Evolutionary conservation across 2,888 invertebrate species (phyloP), one percentile per base, ranked within the genome.

Genomic region (Leptopterna dolabrata): DNA sequence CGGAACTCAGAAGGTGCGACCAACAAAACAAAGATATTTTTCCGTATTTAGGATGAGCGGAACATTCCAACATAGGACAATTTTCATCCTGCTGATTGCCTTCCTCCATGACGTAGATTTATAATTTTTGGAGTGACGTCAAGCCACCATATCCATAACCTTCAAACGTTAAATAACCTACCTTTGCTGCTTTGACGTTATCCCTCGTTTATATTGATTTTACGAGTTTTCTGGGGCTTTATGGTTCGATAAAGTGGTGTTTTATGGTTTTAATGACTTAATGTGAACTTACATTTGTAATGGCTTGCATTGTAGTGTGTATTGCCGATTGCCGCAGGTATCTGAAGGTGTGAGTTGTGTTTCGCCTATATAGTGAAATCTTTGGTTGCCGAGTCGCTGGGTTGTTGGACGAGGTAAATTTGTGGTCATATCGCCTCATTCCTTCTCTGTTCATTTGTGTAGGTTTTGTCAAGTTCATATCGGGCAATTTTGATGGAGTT

Each of bases 161-260:
- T 9, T 9, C 9, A 9, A 4, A 19, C 63, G 16, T 63, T 16
- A 4, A 45, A 78, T 45, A 80, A 47, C 80, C 45, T 80, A 63
- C 51, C 80, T 3, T 43, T 47, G n/a, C 45, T 80, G 29, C 45
- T 45, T 45, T 80, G 80, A 80, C 45, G 80, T 80, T 80, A 80
- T 55, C 55, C 70, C 30, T 63, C 70, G 82, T 82, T 63, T 82
- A 36, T 63, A 82, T 82, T 63, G 82, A 82, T 78, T 78, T 78
- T 78, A 78, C 45, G 14, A 78, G 78, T 45, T 78, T 41, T 78
- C 2, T 45, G 24, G 24, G 1, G 14, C 29, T 4, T n/a, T 76
- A 24, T 78, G 45, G 41, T 45, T 78, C 19, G 73, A 30, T 73
- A 19, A n/a, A 36, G 30, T 14, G 36, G 19, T 73, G 30, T 73